A percentile compares a stretch with the other conserved stretches of the same genome.
Evolutionary conservation across 2,888 invertebrate species (phyloP).

Genomic region (Anthophora plumipes): DNA sequence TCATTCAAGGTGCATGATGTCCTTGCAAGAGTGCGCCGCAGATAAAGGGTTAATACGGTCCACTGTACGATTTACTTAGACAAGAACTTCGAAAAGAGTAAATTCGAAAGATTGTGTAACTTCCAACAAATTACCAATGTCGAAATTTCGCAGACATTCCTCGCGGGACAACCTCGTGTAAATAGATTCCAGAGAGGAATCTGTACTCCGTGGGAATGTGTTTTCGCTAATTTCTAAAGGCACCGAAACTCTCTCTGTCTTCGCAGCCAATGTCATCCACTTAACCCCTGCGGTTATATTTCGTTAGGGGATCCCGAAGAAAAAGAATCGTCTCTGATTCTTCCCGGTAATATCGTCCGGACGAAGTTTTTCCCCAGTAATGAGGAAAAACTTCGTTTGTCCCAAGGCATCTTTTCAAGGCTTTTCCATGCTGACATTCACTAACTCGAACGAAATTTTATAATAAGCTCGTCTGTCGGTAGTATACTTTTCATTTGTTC

Average conservation of each 20-base stretch:
- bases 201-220: constrained; percentile 74
- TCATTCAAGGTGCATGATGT: too few relatives aligned
- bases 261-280: constrained; percentile 49
- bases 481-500: constrained; percentile 14
- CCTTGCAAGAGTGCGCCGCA: too few relatives aligned
- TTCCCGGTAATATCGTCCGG: constrained; percentile 48
- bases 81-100: neutral
- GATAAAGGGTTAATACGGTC: too few relatives aligned
- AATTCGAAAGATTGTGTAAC: neutral
- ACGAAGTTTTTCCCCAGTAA: constrained; percentile 38
- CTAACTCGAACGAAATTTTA: constrained; percentile 35
- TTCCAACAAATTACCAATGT: constrained; percentile 13
- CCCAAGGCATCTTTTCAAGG: constrained; percentile 30
- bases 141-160: constrained; percentile 75
- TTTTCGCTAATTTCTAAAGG: constrained; percentile 67
- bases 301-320: constrained; percentile 48
- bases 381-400: constrained; percentile 35
- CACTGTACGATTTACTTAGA: too few relatives aligned
- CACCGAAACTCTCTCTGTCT: constrained; percentile 29
- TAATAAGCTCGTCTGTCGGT: constrained; percentile 8
- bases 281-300: constrained; percentile 72
- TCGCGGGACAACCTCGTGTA: constrained; percentile 64
- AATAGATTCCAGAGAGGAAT: constrained; percentile 81
- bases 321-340: constrained; percentile 40
- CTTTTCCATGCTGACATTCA: neutral